phyloP scores from a whole-genome alignment of 2,888 invertebrate species.

The Arge pagana region DNA sequence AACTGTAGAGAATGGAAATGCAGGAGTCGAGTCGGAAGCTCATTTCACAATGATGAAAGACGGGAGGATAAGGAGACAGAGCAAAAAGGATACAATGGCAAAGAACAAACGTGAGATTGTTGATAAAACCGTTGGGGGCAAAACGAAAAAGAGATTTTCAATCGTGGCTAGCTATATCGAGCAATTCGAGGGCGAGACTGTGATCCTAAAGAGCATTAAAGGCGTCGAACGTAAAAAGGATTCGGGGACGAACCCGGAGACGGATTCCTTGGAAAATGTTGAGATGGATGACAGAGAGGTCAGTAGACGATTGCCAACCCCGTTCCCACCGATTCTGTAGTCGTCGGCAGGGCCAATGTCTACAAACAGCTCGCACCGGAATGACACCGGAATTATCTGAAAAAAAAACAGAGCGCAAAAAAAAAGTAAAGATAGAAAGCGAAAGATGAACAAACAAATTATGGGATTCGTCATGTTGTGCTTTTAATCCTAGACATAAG shows the following conservation, averaged over 20 bases:
- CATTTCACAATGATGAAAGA: conserved; percentile 40
- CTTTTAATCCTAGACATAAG: conserved; percentile 25
- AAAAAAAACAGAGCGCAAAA: background rate
- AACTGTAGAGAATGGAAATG: conserved; percentile 59
- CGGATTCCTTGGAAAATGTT: conserved; percentile 12
- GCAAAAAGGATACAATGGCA: conserved; percentile 13
- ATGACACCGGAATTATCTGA: background rate
- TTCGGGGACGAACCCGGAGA: conserved; percentile 20
- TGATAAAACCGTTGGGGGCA: conserved; percentile 23
- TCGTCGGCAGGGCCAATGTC: conserved; percentile 48
- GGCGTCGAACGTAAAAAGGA: conserved; percentile 33
- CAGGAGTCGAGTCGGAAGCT: conserved; percentile 53
- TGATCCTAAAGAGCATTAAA: conserved; percentile 32
- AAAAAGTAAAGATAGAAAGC: background rate
- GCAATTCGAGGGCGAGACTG: conserved; percentile 49
- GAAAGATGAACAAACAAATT: conserved; percentile 3
- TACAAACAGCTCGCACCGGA: conserved; percentile 49
- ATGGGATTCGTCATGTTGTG: conserved; percentile 21
- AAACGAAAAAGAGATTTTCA: conserved; percentile 49
- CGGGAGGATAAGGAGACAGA: conserved; percentile 11
- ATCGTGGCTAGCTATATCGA: conserved; percentile 53
- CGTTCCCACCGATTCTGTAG: conserved; percentile 35
- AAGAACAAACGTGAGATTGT: conserved; percentile 29
- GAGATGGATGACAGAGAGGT: conserved; percentile 53
- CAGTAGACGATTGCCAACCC: conserved; percentile 46